Base-by-base conservation (phyloP, 2,113 vertebrate species). In the Lophochroa leadbeateri region DNA sequence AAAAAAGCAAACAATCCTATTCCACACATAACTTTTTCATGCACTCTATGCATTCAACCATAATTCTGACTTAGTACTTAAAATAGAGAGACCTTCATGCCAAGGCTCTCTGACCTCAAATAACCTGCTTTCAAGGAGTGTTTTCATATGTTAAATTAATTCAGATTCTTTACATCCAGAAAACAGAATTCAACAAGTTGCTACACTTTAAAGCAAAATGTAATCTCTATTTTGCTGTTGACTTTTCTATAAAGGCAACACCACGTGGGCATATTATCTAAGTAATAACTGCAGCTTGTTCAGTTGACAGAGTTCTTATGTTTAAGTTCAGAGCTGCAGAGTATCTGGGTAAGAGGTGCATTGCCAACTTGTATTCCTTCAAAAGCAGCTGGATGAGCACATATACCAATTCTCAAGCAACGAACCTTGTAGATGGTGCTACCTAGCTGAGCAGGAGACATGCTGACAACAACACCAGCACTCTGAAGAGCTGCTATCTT, bases 371-470 rank as follows among this genome's bases (percentile, higher is more conserved):
- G 0, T 8, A 58, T 8, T 88, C 53, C 58, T 46, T 39, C 39
- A 35, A 28, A 64, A 41, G 14, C 1, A 46, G n/a, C 23, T 15
- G 27, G 49, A 24, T 13, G 3, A 37, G 29, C 10, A 4, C 0
- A 1, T 37, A 35, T 3, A 13, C 11, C 17, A 5, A 23, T 6
- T 25, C 41, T n/a, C 15, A 11, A 53, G 68, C 28, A 23, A 53
- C 39, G 94, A 96, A 99, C 99, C 99, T 99, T 99, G 97, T 99
- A 98, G 43, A 99, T 99, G 77, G 99, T 99, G 97, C 99, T 99
- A 44, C 99, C 99, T 61, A 99, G 98, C 97, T 99, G 99, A 21
- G 99, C 99, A 13, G 99, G 99, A 72, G 99, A 99, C 99, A 99
- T 99, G 97, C 99, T 99, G 97, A 99, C 98, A 7, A 99, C 98